These are phyloP conservation scores for Pachypsylla venusta DNA, from an alignment of 1,140 invertebrate species.

Conservation along the genomic window DNA sequence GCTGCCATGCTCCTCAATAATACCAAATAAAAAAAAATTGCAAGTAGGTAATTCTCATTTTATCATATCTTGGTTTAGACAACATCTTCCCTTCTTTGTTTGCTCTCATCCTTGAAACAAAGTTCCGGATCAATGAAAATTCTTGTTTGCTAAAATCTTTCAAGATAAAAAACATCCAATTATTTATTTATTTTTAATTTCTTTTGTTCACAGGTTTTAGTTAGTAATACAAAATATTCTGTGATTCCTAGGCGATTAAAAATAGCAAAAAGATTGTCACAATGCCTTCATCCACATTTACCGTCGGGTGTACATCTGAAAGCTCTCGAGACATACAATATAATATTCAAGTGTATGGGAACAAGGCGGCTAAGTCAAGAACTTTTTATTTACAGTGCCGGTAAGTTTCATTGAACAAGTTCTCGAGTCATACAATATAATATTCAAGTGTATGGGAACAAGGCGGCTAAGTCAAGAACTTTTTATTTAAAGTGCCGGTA, in stretches of 20 bases:
- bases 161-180: too few relatives aligned
- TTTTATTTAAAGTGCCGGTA: slow-evolving; percentile 71
- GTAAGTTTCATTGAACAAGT: slow-evolving; percentile 47
- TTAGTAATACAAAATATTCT: slow-evolving; percentile 62
- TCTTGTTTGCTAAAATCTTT: too few relatives aligned
- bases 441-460: slow-evolving; percentile 81
- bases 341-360: slow-evolving; percentile 84
- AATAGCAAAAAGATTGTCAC: slow-evolving; percentile 81
- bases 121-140: too few relatives aligned
- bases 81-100: too few relatives aligned
- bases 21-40: too few relatives aligned
- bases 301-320: slow-evolving; percentile 86
- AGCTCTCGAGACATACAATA: slow-evolving; percentile 83
- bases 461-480: slow-evolving; percentile 66
- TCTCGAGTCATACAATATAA: slow-evolving; percentile 83
- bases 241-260: slow-evolving; percentile 82
- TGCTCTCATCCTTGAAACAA: too few relatives aligned
- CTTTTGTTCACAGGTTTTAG: slow-evolving; percentile 45
- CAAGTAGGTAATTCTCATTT: too few relatives aligned
- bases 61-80: too few relatives aligned
- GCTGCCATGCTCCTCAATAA: too few relatives aligned
- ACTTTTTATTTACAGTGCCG: slow-evolving; percentile 72
- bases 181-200: too few relatives aligned
- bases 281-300: slow-evolving; percentile 88
- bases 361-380: slow-evolving; percentile 66